Percentiles rank a stretch among this genome's conserved stretches.
These are phyloP conservation scores for Cyclophora albipunctata DNA, from an alignment of 2,888 invertebrate species.

Conservation along the genomic window DNA sequence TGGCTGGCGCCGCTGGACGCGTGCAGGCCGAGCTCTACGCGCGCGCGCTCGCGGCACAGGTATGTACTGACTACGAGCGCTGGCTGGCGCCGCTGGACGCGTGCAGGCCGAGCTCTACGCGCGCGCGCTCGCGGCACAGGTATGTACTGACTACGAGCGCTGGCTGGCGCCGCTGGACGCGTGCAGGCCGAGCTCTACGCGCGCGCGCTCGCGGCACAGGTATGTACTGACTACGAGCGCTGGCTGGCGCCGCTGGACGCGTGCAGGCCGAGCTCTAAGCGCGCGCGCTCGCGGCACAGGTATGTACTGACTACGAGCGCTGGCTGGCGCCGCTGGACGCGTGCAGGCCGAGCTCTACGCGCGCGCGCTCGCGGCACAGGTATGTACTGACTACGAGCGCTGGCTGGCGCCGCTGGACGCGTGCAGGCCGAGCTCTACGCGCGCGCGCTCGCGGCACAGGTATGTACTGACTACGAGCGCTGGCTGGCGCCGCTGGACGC, in stretches of 20 bases:
- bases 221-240: conserved; percentile 91
- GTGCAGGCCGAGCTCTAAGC: no score
- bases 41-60: no score
- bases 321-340: conserved; percentile 81
- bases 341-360: no score
- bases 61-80: conserved; percentile 91
- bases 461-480: conserved; percentile 91
- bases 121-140: no score
- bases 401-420: conserved; percentile 81
- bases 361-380: no score
- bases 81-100: conserved; percentile 81
- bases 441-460: no score
- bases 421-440: no score
- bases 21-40: no score
- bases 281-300: no score
- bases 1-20: conserved; percentile 81
- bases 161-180: conserved; percentile 81
- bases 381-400: conserved; percentile 91
- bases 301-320: conserved; percentile 91
- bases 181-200: no score
- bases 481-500: conserved; percentile 81
- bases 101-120: no score
- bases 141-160: conserved; percentile 91
- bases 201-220: no score
- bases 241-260: conserved; percentile 81